A percentile compares a stretch with the other conserved stretches of the same genome.
Conservation (phyloP, 1,140 invertebrate species). For the Epicauta chinensis region DNA sequence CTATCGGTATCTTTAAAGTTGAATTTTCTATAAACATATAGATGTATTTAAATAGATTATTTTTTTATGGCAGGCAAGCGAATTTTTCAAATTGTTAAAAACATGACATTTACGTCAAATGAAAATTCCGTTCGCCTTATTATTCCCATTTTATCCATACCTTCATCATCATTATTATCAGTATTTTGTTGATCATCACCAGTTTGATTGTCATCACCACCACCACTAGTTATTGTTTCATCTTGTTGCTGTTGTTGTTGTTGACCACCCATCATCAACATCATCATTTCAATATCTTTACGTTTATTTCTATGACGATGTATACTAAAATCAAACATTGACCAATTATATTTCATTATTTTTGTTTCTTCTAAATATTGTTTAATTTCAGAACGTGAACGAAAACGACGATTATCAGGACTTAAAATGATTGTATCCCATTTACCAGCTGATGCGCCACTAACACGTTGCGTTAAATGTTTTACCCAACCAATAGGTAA, state of each 20-base stretch:
- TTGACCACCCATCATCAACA: not conserved
- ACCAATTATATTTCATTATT: conserved; percentile 9
- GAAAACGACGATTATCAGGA: conserved; percentile 54
- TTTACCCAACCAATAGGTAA: conserved; percentile 69
- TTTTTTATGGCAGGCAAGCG: too few species aligned
- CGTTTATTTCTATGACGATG: not conserved
- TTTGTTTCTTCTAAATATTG: conserved; percentile 47
- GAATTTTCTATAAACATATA: not conserved
- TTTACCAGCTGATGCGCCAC: conserved; percentile 64
- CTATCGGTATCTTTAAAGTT: conserved; percentile 32
- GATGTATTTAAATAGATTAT: too few species aligned
- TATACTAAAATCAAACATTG: conserved; percentile 10
- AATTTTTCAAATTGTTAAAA: too few species aligned
- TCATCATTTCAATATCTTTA: not conserved
- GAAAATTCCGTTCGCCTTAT: conserved; percentile 8
- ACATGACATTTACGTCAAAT: too few species aligned
- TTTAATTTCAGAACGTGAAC: conserved; percentile 54
- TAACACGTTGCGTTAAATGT: conserved; percentile 61
- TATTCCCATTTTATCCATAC: conserved; percentile 24
- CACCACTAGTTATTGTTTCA: not conserved
- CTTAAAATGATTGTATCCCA: conserved; percentile 74
- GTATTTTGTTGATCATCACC: not conserved
- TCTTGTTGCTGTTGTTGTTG: not conserved
- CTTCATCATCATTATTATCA: conserved; percentile 13
- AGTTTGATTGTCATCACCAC: too few species aligned